These are phyloP conservation scores for Psylliodes chrysocephalus DNA, from an alignment of 2,888 invertebrate genomes.

Conservation along the genomic window DNA sequence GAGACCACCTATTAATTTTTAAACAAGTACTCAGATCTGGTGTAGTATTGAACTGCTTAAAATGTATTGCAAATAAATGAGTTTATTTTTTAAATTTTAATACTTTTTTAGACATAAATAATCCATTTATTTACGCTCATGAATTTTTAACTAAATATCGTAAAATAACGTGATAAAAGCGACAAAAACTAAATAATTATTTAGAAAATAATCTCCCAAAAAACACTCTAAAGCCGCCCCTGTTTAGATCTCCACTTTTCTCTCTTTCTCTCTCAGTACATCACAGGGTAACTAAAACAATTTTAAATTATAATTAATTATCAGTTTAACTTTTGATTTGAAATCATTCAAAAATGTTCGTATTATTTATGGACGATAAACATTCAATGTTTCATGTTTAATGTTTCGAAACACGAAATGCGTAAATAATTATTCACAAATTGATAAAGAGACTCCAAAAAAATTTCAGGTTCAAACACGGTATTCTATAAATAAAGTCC, in stretches of 20 bases:
- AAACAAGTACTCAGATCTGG: too few species aligned
- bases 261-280: neutral
- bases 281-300: neutral
- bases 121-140: too few species aligned
- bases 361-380: constrained; percentile 3
- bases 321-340: constrained; percentile 3
- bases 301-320: neutral
- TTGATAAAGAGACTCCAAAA: neutral
- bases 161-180: too few species aligned
- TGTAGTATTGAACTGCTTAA: too few species aligned
- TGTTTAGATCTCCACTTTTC: neutral
- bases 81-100: too few species aligned
- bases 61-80: too few species aligned
- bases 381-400: constrained; percentile 1
- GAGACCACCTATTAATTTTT: too few species aligned
- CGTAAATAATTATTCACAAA: neutral
- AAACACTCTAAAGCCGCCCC: neutral
- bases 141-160: too few species aligned
- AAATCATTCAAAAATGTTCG: constrained; percentile 2
- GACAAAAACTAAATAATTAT: too few species aligned
- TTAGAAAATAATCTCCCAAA: too few species aligned
- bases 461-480: neutral
- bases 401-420: neutral
- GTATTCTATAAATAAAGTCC: too few species aligned
- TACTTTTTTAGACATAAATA: too few species aligned